Percentiles rank a stretch among this genome's conserved stretches.
Conservation (phyloP, 2,888 invertebrate genomes). For the Hipparchia semele region DNA sequence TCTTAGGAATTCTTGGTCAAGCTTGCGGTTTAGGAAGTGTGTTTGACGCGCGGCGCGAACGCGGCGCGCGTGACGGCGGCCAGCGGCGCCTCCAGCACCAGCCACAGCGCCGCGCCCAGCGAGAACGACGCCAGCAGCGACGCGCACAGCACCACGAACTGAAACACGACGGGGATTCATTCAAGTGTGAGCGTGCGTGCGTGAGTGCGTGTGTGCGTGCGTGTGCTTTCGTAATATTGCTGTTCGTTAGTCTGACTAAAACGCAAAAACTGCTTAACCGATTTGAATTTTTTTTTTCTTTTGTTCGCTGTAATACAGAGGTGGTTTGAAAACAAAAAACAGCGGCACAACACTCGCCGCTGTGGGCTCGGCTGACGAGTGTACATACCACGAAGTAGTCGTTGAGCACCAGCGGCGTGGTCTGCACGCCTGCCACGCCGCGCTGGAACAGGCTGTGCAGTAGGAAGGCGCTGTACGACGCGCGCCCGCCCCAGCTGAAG, state of each 20-base stretch:
- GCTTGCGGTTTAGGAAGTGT: not conserved
- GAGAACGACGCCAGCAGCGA: slow-evolving; percentile 56
- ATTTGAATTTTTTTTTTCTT: no score
- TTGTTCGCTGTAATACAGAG: no score
- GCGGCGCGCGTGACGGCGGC: slow-evolving; percentile 47
- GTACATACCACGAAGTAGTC: slow-evolving; percentile 59
- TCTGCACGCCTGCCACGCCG: slow-evolving; percentile 53
- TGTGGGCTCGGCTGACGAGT: no score
- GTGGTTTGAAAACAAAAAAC: no score
- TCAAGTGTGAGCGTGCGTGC: no score
- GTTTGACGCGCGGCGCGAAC: slow-evolving; percentile 26
- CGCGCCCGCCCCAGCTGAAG: slow-evolving; percentile 65
- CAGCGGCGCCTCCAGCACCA: slow-evolving; percentile 60
- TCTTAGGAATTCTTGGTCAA: no score
- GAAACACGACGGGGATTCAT: slow-evolving; percentile 25
- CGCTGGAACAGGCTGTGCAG: slow-evolving; percentile 67
- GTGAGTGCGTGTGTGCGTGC: no score
- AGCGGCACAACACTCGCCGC: no score
- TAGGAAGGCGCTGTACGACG: slow-evolving; percentile 68
- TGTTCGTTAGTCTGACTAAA: no score
- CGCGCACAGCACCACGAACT: slow-evolving; percentile 55
- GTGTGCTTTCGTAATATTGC: no score
- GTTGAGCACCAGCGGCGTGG: slow-evolving; percentile 48
- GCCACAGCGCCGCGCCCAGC: slow-evolving; percentile 53
- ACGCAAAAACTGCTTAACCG: no score